Conservation (phyloP, 2,113 vertebrate species). For the Onychostoma macrolepis region DNA sequence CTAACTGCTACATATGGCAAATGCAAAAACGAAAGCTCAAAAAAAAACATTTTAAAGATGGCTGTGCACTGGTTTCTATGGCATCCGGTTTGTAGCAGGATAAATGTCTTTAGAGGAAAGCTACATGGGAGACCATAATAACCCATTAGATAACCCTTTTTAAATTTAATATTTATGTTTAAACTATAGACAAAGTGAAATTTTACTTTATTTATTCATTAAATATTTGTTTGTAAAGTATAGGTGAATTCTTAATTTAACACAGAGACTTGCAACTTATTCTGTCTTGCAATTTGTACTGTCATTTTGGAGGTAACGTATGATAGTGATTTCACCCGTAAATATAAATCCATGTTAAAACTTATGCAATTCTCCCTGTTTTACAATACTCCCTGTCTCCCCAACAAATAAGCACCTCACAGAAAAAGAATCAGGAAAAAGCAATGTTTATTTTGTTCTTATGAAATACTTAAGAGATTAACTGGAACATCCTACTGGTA, state of each 20-base stretch:
- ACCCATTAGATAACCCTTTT: not conserved
- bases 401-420: not conserved
- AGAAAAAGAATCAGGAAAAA: not conserved
- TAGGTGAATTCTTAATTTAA: not conserved
- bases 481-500: not conserved
- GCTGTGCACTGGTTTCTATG: too few relatives aligned
- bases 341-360: not conserved
- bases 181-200: not conserved
- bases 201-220: not conserved
- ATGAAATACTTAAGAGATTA: not conserved
- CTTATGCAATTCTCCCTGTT: not conserved
- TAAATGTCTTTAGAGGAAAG: not conserved
- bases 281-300: not conserved
- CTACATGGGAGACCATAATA: not conserved
- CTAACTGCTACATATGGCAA: too few relatives aligned
- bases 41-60: too few relatives aligned
- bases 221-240: not conserved
- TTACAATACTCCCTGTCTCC: not conserved
- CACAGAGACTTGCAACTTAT: not conserved
- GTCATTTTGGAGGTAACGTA: not conserved
- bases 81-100: not conserved
- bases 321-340: not conserved
- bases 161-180: not conserved
- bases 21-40: too few relatives aligned
- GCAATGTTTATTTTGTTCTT: constrained; percentile 69